phyloP scores from a whole-genome alignment of 2,888 invertebrate genomes.

The Xylophagus ater region DNA sequence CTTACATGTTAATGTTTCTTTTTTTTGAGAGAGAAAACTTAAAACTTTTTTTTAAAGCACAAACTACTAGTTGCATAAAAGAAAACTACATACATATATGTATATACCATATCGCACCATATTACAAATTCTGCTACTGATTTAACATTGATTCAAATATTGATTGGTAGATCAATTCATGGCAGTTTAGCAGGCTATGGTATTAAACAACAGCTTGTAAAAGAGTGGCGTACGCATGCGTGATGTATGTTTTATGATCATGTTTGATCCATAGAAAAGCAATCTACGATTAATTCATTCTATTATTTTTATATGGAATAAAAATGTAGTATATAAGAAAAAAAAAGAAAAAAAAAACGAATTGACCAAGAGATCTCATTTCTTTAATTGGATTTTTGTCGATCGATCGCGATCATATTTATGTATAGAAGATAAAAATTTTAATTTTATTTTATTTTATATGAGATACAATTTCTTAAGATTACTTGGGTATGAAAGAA shows the following conservation, averaged over 20 bases:
- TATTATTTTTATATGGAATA: constrained; percentile 7
- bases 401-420: neutral
- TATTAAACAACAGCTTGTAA: neutral
- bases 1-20: too few species aligned
- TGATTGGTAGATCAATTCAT: too few species aligned
- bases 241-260: neutral
- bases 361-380: constrained; percentile 15
- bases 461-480: neutral
- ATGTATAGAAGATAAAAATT: neutral
- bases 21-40: too few species aligned
- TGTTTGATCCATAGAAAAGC: neutral
- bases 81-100: too few species aligned
- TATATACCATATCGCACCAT: too few species aligned
- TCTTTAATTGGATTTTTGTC: constrained; percentile 18
- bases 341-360: constrained; percentile 13
- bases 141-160: too few species aligned
- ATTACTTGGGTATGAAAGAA: too few species aligned
- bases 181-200: too few species aligned
- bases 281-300: constrained; percentile 4
- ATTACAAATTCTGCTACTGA: too few species aligned
- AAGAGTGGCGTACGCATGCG: neutral
- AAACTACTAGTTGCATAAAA: too few species aligned
- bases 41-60: too few species aligned
- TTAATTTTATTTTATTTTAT: neutral
- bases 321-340: constrained; percentile 7